Base-by-base conservation (phyloP, 2,797 vertebrate species). In the Oreochromis mossambicus region DNA sequence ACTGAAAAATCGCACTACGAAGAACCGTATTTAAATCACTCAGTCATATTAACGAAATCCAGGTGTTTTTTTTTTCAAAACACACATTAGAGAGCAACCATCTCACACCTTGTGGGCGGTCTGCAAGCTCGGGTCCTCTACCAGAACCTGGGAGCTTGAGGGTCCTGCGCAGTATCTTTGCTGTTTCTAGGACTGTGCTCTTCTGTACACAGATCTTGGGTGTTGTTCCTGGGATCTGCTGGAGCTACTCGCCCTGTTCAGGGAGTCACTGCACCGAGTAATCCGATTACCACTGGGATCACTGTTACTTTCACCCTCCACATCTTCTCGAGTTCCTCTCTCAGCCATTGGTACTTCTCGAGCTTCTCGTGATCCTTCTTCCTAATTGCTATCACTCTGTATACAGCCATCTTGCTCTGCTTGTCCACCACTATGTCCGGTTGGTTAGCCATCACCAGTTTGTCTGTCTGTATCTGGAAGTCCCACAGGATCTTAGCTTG, bases 201-300 rank as follows among this genome's bases (percentile, higher is more conserved):
- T n/a, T 36, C 32, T n/a, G 32, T n/a, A 36, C 58, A 36, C 9
- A 61, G 58, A 61, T 61, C 58, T 36, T 6, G 0, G 0, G 0
- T 61, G 58, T 61, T 61, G 58, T n/a, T 61, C 58, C 32, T 61
- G 29, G 56, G 29, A 61, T 1, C 1, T 61, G 29, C 6, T 61
- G 56, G 56, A 61, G 5, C 3, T 19, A 61, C 58, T 61, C 4
- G 4, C 32, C 32, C 58, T 5, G 32, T 61, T 61, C 32, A 61
- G 56, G 10, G 58, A 36, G 32, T 36, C 32, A 61, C 17, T 61
- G 58, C 58, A 61, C 6, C 34, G 10, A 61, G 10, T 61, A 32
- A 19, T 61, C 32, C 0, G 1, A 36, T 61, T 61, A 61, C 58
- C 58, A 36, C 32, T 61, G 58, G 58, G 58, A 61, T 17, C 58